Conservation (phyloP, 2,113 vertebrate genomes). For the Phyllostomus hastatus region DNA sequence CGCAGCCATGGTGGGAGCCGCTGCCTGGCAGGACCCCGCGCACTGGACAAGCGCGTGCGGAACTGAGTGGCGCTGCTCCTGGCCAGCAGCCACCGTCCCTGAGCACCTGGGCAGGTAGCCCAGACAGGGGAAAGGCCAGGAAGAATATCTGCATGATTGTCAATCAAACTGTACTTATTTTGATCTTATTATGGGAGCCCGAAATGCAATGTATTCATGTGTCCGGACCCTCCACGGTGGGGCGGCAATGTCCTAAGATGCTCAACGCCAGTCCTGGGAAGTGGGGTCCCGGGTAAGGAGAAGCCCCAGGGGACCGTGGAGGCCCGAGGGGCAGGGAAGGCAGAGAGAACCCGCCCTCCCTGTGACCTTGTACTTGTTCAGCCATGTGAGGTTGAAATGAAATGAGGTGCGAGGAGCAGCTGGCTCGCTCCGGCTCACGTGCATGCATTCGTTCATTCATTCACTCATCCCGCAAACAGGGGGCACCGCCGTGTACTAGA, state of each 20-base stretch:
- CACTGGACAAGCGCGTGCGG: too few relatives aligned
- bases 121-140: not conserved
- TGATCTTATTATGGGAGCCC: not conserved
- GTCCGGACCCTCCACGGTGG: fast-evolving
- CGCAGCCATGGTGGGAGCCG: not conserved
- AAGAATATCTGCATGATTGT: not conserved
- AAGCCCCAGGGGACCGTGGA: fast-evolving
- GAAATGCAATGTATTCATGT: not conserved
- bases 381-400: not conserved
- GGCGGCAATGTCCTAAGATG: not conserved
- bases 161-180: not conserved
- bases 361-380: not conserved
- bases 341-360: not conserved
- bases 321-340: not conserved
- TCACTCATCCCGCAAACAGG: not conserved
- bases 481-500: not conserved
- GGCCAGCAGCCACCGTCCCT: not conserved
- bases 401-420: not conserved
- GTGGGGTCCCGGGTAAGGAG: not conserved
- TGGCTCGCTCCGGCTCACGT: fast-evolving
- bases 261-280: not conserved
- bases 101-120: not conserved
- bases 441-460: not conserved
- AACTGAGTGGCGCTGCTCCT: not conserved
- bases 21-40: fast-evolving